Evolutionary conservation across 2,888 invertebrate species (phyloP), one percentile per base, ranked within the genome.

Genomic region (Ectropis crepuscularia): DNA sequence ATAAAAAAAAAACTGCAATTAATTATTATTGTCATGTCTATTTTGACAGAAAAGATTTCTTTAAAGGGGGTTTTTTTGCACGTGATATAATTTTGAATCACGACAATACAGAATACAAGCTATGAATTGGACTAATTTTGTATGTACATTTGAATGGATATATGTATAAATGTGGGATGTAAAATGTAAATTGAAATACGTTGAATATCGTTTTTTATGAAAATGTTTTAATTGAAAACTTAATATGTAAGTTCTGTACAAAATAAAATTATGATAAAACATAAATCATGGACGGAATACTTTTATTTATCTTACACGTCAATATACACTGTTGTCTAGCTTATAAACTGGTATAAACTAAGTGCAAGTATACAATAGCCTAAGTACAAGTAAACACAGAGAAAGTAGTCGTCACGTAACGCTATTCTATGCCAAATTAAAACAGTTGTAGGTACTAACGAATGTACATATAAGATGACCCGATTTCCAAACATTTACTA

Each of bases 241-340:
- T 63, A 55, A 39, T 41, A 53, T 60, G 53, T 58, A 59, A 49
- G 53, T 58, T 59, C 55, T 63, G 63, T 63, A 64, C 50, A 61
- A 57, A 55, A 53, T 61, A 64, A 51, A 61, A 57, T 46, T 48
- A 28, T 28, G 16, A 28, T 28, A 28, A 28, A 28, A 28, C 16
- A 60, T 64, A 51, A 64, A 57, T 57, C 61, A 64, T 48, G 72
- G 70, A 70, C 70, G 68, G 67, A 65, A 55, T 64, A 37, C 9
- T 62, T 62, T 62, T 53, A 53, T 57, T 57, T 53, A 53, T n/a
- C 37, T 47, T 47, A n/a, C n/a, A 36, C 6, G 8, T 9, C 9
- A 5, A 10, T 9, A 10, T 9, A 10, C 36, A 10, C n/a, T 16
- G 7, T 12, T 12, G 12, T 7, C 46, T 46, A 46, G 11, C 6